Evolutionary conservation across 2,888 invertebrate species (phyloP).

Genomic region (Artemia sinica): DNA sequence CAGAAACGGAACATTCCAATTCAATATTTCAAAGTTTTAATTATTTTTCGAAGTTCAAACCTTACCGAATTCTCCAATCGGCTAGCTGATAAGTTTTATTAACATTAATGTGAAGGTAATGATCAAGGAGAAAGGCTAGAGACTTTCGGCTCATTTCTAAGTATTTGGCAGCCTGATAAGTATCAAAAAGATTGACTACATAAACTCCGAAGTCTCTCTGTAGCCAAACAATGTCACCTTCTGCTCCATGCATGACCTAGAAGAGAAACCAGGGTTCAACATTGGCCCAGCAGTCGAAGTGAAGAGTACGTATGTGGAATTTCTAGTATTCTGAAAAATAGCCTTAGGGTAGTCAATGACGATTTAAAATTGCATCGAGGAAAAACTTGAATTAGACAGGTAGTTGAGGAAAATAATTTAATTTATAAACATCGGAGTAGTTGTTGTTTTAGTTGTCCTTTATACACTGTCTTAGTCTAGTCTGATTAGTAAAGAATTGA

Average conservation of each 20-base stretch:
- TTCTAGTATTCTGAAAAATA: no score
- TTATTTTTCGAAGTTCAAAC: no score
- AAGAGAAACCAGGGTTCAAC: constrained; percentile 20
- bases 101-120: constrained; percentile 56
- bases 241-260: constrained; percentile 79
- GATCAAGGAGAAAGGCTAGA: constrained; percentile 54
- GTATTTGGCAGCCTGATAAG: constrained; percentile 63
- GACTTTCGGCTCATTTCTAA: constrained; percentile 53
- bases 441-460: no score
- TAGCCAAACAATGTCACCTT: constrained; percentile 73
- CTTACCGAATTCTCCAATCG: constrained; percentile 71
- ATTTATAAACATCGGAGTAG: no score
- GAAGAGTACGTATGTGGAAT: no score
- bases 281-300: no score
- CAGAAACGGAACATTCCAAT: not conserved
- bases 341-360: no score
- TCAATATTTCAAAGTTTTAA: not conserved
- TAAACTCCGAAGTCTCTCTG: constrained; percentile 89
- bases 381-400: no score
- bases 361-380: no score
- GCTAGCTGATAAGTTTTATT: constrained; percentile 85
- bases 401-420: no score
- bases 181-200: constrained; percentile 92
- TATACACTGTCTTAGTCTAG: no score
- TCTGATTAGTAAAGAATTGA: no score